phyloP scores from a whole-genome alignment of 2,888 invertebrate species.

The Lasioglossum villosulum region DNA sequence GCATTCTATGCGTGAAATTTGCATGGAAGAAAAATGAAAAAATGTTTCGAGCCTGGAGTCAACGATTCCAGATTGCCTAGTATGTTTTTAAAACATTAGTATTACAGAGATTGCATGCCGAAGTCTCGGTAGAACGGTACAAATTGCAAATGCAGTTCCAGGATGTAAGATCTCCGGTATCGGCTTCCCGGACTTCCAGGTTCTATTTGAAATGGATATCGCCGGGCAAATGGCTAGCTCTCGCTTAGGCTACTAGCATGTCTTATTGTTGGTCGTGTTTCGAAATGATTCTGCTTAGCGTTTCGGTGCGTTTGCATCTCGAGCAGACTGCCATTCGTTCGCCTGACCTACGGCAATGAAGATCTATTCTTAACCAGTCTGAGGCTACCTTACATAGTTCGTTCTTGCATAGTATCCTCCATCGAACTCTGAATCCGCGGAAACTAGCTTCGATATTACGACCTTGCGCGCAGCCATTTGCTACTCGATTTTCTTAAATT shows the following conservation, averaged over 20 bases:
- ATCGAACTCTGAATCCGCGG: background rate
- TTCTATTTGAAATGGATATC: constrained; percentile 1
- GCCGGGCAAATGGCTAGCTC: background rate
- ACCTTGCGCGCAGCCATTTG: background rate
- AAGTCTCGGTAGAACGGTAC: background rate
- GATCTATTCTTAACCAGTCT: constrained; percentile 41
- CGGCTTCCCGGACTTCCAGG: background rate
- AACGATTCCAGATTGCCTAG: background rate
- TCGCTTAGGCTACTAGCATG: background rate
- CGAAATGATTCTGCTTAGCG: background rate
- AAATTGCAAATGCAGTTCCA: background rate
- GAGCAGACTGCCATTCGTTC: constrained; percentile 27
- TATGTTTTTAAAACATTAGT: background rate
- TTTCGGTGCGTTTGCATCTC: constrained; percentile 3
- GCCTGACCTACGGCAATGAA: constrained; percentile 52
- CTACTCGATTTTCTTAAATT: background rate
- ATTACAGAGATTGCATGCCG: background rate
- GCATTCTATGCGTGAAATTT: no score
- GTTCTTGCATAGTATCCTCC: background rate
- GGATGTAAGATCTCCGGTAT: background rate
- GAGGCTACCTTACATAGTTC: constrained; percentile 2
- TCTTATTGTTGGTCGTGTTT: background rate
- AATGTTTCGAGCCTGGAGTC: background rate
- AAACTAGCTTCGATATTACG: constrained; percentile 7
- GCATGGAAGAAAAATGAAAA: background rate